These are phyloP conservation scores for Ornithorhynchus anatinus DNA, from an alignment of 2,113 vertebrate genomes.

Conservation along the genomic window DNA sequence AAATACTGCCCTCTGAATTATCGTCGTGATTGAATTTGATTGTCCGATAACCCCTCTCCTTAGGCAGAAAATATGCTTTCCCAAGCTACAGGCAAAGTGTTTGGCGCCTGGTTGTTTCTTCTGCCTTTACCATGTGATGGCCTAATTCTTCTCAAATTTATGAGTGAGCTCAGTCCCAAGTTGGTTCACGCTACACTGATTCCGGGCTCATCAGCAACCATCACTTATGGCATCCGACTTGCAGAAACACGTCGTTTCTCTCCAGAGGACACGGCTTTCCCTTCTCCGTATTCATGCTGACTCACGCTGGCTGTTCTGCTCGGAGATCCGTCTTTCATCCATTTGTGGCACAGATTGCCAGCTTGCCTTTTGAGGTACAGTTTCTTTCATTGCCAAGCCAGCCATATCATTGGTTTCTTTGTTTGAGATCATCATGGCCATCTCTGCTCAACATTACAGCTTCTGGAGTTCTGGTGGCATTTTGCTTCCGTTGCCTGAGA, in stretches of 20 bases:
- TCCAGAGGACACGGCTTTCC: background rate
- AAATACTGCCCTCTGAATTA: conserved; percentile 18
- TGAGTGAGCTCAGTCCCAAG: conserved; percentile 18
- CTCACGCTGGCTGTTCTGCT: background rate
- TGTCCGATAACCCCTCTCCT: conserved; percentile 18
- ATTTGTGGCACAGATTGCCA: accelerated
- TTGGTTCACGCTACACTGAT: conserved; percentile 18
- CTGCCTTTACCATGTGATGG: conserved; percentile 38
- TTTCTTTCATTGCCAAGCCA: background rate
- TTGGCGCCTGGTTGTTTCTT: background rate
- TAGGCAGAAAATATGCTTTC: conserved; percentile 4
- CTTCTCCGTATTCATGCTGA: background rate
- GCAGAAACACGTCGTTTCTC: background rate
- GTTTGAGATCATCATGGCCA: background rate
- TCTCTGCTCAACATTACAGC: background rate
- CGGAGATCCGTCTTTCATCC: background rate
- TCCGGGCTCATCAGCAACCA: conserved; percentile 33
- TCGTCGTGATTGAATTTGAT: conserved; percentile 24
- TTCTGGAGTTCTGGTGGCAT: accelerated
- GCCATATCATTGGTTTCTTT: background rate
- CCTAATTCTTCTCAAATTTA: conserved; percentile 60
- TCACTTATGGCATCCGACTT: conserved; percentile 33
- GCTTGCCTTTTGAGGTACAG: background rate
- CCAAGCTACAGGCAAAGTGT: conserved; percentile 14
- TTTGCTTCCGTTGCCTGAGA: conserved; percentile 28